Percentiles rank a stretch among this genome's conserved stretches.
Evolutionary conservation across 2,113 vertebrate genomes (phyloP).

Genomic region (Ageneiosus marmoratus): DNA sequence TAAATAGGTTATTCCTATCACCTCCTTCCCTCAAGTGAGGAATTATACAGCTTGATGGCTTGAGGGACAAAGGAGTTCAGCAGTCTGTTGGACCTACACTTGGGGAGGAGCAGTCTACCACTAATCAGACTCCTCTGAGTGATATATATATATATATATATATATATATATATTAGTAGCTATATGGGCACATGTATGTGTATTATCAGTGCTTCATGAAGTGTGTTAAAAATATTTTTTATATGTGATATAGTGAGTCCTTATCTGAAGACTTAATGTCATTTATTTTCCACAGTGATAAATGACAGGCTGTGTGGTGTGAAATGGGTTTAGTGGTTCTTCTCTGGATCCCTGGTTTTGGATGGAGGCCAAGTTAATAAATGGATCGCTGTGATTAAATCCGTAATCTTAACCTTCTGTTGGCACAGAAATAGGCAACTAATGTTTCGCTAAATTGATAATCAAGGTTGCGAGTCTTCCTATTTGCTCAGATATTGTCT

Average conservation of each 20-base stretch:
- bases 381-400: constrained; percentile 1
- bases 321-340: constrained; percentile 14
- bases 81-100: too few relatives aligned
- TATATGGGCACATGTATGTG: too few relatives aligned
- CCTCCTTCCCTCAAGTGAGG: too few relatives aligned
- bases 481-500: constrained; percentile 11
- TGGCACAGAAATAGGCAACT: constrained; percentile 7
- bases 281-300: not conserved
- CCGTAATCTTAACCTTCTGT: not conserved
- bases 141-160: constrained; percentile 4
- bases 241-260: not conserved
- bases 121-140: too few relatives aligned
- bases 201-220: not conserved
- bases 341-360: not conserved
- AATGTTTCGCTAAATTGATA: constrained; percentile 3
- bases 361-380: not conserved
- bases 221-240: constrained; percentile 20
- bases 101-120: too few relatives aligned
- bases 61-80: too few relatives aligned
- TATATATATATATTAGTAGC: not conserved
- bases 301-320: not conserved
- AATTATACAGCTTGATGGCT: too few relatives aligned
- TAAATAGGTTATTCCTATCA: too few relatives aligned
- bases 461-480: not conserved
- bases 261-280: not conserved